Percentiles rank a stretch among this genome's conserved stretches.
Evolutionary conservation across 2,888 invertebrate species (phyloP).

Genomic region (Acleris cristana): DNA sequence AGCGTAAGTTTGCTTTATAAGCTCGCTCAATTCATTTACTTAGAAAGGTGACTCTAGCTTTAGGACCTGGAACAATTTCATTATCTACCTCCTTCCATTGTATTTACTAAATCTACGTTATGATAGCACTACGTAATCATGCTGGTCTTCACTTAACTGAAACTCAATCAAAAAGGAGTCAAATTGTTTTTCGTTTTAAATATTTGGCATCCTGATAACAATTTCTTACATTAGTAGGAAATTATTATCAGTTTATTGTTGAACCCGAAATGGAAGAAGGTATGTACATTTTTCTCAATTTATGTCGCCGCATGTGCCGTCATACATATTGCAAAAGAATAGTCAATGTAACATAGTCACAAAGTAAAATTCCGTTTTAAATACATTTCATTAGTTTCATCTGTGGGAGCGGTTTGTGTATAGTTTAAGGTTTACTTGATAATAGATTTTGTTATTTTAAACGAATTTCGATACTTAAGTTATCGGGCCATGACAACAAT

Average conservation of each 20-base stretch:
- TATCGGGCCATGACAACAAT: constrained; percentile 80
- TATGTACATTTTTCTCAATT: constrained; percentile 41
- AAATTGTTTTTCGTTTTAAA: too few species aligned
- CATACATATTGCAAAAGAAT: constrained; percentile 3
- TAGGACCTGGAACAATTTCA: constrained; percentile 57
- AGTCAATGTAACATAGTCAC: constrained; percentile 77
- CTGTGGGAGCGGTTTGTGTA: constrained; percentile 77
- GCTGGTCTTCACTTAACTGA: constrained; percentile 21
- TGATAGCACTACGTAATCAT: background rate
- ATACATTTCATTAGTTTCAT: constrained; percentile 67
- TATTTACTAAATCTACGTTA: constrained; percentile 28
- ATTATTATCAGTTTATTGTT: background rate
- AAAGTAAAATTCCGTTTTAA: constrained; percentile 61
- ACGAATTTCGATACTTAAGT: constrained; percentile 73
- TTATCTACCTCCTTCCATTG: constrained; percentile 60
- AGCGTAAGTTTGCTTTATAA: constrained; percentile 78
- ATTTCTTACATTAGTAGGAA: background rate
- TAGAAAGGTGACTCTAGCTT: constrained; percentile 73
- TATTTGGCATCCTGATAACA: too few species aligned
- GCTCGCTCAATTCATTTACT: constrained; percentile 82
- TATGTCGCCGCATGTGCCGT: background rate
- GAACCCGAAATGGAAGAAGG: constrained; percentile 56
- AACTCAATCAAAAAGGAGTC: too few species aligned
- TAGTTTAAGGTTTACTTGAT: constrained; percentile 69
- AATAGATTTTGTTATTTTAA: constrained; percentile 70